A percentile compares a stretch with the other conserved stretches of the same genome.
Evolutionary conservation across 2,888 invertebrate genomes (phyloP).

Genomic region (Lymantria monacha): DNA sequence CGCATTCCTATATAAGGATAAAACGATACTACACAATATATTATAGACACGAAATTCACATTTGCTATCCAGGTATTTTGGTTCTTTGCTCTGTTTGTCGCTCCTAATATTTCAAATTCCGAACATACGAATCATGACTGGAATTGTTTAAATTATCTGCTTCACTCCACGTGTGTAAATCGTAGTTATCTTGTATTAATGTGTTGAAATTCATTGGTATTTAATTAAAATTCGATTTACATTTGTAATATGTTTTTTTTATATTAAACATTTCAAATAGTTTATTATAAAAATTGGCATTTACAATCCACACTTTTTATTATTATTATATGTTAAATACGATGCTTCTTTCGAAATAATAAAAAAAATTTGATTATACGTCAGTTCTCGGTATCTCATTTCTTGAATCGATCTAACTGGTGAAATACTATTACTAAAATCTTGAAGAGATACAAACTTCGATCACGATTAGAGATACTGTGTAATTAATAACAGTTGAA

Average conservation of each 20-base stretch:
- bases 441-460: too few species aligned
- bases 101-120: slow-evolving; percentile 47
- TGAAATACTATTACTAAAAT: too few species aligned
- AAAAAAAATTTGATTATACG: too few species aligned
- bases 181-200: neutral
- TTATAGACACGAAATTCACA: slow-evolving; percentile 23
- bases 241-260: slow-evolving; percentile 40
- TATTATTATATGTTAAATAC: too few species aligned
- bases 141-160: slow-evolving; percentile 36
- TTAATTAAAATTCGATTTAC: slow-evolving; percentile 42
- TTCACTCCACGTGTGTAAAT: slow-evolving; percentile 9
- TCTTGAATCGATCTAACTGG: too few species aligned
- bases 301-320: too few species aligned
- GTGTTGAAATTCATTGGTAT: neutral
- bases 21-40: slow-evolving; percentile 11
- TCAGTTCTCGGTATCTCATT: too few species aligned
- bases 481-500: too few species aligned
- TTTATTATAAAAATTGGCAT: too few species aligned
- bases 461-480: too few species aligned
- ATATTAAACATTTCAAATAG: too few species aligned
- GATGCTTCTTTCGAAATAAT: too few species aligned
- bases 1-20: neutral
- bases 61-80: slow-evolving; percentile 27
- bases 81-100: slow-evolving; percentile 37
- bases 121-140: slow-evolving; percentile 35